phyloP scores from a whole-genome alignment of 2,797 vertebrate species.

The Microctenopoma lineatum region DNA sequence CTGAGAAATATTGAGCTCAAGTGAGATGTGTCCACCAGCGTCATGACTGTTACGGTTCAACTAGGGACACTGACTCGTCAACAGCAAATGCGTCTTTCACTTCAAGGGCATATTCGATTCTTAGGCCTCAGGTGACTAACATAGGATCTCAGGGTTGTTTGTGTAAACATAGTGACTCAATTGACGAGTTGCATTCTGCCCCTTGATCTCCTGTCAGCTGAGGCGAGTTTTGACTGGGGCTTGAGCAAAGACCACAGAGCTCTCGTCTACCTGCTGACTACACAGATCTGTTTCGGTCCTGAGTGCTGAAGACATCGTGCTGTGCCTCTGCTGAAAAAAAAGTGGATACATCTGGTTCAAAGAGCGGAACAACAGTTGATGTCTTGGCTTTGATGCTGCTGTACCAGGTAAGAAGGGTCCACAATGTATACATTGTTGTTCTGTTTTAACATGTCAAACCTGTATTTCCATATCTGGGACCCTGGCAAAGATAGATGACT shows the following conservation, averaged over 20 bases:
- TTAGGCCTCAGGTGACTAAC: constrained; percentile 4
- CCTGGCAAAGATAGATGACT: not conserved
- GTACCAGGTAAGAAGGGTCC: constrained; percentile 63
- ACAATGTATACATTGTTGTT: not conserved
- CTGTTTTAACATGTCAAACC: constrained; percentile 2
- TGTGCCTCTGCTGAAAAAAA: constrained; percentile 11
- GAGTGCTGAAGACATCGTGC: constrained; percentile 23
- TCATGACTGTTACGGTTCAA: constrained; percentile 26
- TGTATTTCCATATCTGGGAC: not conserved
- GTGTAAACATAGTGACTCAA: constrained; percentile 51
- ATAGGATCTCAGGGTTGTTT: constrained; percentile 45
- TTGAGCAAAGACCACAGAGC: constrained; percentile 41
- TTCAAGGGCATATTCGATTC: constrained; percentile 21
- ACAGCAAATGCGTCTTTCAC: constrained; percentile 18
- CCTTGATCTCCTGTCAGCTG: constrained; percentile 52
- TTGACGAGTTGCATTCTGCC: constrained; percentile 56
- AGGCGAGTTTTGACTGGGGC: constrained; percentile 42
- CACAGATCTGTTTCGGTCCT: constrained; percentile 28
- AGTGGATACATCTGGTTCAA: constrained; percentile 26
- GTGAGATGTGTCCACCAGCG: constrained; percentile 29
- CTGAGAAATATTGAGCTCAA: constrained; percentile 38
- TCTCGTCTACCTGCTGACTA: constrained; percentile 34
- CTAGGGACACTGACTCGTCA: constrained; percentile 21
- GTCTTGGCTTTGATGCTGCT: constrained; percentile 9
- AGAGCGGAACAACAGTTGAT: constrained; percentile 24